Evolutionary conservation across 2,797 vertebrate genomes (phyloP), one percentile per base, ranked within the genome.

Genomic region (Sebastes taczanowskii): DNA sequence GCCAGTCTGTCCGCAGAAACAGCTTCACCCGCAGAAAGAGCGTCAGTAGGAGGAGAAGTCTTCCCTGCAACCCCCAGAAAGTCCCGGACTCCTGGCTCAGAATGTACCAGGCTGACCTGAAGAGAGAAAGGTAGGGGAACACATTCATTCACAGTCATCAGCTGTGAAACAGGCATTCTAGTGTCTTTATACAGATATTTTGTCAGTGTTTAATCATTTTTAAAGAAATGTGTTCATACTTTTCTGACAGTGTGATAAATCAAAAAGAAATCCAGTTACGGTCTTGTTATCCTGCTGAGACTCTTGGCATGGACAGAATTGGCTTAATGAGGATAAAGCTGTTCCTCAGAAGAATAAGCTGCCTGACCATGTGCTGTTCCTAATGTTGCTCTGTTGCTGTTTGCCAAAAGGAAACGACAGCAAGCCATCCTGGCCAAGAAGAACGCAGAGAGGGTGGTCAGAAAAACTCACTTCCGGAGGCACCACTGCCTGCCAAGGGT

Each of bases 401-500:
- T 63, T 84, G 11, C 77, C 32, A 66, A 29, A 29, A 96, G 96
- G 91, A 96, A 96, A 81, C 88, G 92, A 55, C 94, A 95, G 79
- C 94, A 95, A 59, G 94, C 88, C 7, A 55, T 89, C 0, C 68
- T 94, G 27, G 94, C 95, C 22, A 95, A 96, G 93, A 96, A 96
- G 87, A 94, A 92, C 4, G 94, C 94, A 0, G 92, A 96, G 49
- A 88, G 93, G 73, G 11, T 83, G 0, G 90, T 95, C 5, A 85
- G 88, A 38, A 92, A 35, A 23, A 87, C 88, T 7, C 89, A 94
- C 74, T 96, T 95, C 89, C 92, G 94, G 82, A 95, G 89, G 72
- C 95, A 96, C 53, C 95, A 96, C 89, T 95, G 91, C 77, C 93
- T 95, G 32, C 88, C 94, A 2, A 89, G 91, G 91, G 96, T 96